phyloP scores from a whole-genome alignment of 2,797 vertebrate species.

The Selene dorsalis region DNA sequence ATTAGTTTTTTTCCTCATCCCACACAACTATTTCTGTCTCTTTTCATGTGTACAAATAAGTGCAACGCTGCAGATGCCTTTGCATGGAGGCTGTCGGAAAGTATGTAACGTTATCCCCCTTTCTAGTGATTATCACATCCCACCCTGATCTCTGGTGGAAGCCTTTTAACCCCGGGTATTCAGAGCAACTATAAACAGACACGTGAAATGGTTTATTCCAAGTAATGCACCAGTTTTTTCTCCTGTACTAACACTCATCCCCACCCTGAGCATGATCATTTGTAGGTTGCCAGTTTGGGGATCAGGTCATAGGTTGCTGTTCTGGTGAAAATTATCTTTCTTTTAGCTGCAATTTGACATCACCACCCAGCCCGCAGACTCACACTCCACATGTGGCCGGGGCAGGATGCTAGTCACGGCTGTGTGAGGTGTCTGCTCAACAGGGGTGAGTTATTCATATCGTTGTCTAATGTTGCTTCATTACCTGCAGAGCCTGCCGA shows the following conservation, averaged over 20 bases:
- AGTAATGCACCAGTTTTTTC: background rate
- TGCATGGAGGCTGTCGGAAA: conserved; percentile 14
- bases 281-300: conserved; percentile 34
- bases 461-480: conserved; percentile 47
- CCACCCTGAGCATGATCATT: background rate
- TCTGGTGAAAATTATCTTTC: conserved; percentile 10
- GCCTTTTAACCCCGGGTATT: background rate
- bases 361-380: conserved; percentile 9
- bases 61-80: conserved; percentile 9
- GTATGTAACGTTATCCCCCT: conserved; percentile 12
- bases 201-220: background rate
- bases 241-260: background rate
- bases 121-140: conserved; percentile 4
- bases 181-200: conserved; percentile 2
- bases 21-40: background rate
- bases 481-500: conserved; percentile 54
- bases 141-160: background rate
- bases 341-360: conserved; percentile 41
- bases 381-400: conserved; percentile 30
- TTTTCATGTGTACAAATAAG: conserved; percentile 14
- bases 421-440: conserved; percentile 43
- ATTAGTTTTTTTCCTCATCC: background rate
- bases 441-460: conserved; percentile 49
- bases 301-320: conserved; percentile 15
- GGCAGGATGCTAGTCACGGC: conserved; percentile 17